Conservation (phyloP, 2,797 vertebrate genomes). For the Thamnophis elegans region DNA sequence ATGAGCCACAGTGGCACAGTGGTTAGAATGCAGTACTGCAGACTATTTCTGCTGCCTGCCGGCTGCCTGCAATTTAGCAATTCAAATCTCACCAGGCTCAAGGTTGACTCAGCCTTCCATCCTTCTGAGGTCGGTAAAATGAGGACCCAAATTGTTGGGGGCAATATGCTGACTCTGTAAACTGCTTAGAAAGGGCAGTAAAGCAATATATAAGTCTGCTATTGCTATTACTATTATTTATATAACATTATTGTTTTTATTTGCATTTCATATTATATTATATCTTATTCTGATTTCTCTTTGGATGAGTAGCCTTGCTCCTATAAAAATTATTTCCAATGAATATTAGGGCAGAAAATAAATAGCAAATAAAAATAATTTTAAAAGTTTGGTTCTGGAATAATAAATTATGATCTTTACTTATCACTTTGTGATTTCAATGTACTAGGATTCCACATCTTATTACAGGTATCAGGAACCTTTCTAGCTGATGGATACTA, state of each 20-base stretch:
- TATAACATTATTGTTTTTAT: not conserved
- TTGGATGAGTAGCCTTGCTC: not conserved
- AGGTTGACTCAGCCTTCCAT: too few species aligned
- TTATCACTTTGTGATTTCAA: not conserved
- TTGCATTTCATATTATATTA: not conserved
- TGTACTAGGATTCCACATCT: not conserved
- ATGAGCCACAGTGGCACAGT: too few species aligned
- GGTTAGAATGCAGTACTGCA: too few species aligned
- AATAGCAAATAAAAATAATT: conserved; percentile 2
- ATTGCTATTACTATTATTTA: not conserved
- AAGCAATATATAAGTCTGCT: too few species aligned
- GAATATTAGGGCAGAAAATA: not conserved
- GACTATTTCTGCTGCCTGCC: too few species aligned
- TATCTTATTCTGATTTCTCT: not conserved
- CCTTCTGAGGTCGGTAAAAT: too few species aligned
- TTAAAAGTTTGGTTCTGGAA: not conserved
- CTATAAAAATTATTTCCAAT: not conserved
- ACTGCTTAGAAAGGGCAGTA: too few species aligned
- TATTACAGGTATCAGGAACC: not conserved
- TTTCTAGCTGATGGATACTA: not conserved
- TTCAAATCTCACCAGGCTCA: too few species aligned
- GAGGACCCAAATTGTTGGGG: too few species aligned
- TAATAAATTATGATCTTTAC: not conserved
- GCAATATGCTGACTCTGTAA: too few species aligned
- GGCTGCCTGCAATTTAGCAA: too few species aligned